phyloP scores from a whole-genome alignment of 2,797 vertebrate species.

The Glyptemys insculpta region DNA sequence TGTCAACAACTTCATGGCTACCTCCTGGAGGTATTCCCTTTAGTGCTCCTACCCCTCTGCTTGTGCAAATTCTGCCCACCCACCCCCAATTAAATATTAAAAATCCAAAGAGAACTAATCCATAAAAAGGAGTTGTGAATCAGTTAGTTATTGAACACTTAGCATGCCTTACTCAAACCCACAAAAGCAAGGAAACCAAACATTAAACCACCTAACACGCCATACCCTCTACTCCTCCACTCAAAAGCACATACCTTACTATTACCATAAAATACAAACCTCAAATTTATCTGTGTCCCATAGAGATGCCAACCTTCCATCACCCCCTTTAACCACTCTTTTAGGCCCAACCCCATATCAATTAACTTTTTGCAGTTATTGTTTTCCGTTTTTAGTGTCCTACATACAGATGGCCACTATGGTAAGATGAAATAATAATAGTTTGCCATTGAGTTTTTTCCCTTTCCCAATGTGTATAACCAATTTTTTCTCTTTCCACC shows the following conservation, averaged over 20 bases:
- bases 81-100: background rate
- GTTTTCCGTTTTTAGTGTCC: constrained; percentile 2
- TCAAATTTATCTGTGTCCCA: constrained; percentile 17
- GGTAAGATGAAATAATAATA: constrained; percentile 2
- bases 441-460: constrained; percentile 2
- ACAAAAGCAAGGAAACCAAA: background rate
- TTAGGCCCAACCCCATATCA: constrained; percentile 31
- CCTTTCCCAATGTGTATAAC: constrained; percentile 15
- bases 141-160: background rate
- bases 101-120: background rate
- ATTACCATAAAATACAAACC: background rate
- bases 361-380: constrained; percentile 45
- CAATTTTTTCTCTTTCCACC: background rate
- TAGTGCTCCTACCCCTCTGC: background rate
- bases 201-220: background rate
- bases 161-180: background rate
- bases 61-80: background rate
- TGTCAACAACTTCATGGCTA: background rate
- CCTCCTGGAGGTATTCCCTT: background rate
- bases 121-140: background rate
- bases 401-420: constrained; percentile 35
- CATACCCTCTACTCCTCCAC: background rate
- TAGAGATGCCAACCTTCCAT: background rate
- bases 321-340: background rate
- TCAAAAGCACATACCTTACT: background rate